These are phyloP conservation scores for Cataglyphis albicans DNA, from an alignment of 2,888 invertebrate species.

Conservation along the genomic window DNA sequence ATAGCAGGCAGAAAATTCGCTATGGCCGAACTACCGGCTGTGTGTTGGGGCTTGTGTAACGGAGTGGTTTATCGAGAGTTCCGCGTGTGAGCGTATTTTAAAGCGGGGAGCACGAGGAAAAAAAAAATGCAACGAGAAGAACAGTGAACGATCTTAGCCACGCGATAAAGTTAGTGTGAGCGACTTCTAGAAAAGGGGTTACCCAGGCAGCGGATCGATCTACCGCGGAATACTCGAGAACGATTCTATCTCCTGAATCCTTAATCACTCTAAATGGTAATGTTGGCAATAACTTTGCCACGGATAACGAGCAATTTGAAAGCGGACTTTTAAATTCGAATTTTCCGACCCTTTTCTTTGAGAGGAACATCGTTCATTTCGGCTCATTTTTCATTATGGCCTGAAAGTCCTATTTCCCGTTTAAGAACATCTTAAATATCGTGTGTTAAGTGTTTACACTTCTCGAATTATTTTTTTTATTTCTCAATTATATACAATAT, in stretches of 20 bases:
- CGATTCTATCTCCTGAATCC: constrained; percentile 68
- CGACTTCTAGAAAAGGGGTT: constrained; percentile 62
- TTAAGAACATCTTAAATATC: background rate
- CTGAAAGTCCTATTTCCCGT: background rate
- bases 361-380: constrained; percentile 22
- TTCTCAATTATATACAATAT: background rate
- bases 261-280: constrained; percentile 74
- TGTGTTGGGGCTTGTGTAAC: constrained; percentile 42
- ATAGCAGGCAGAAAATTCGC: constrained; percentile 56
- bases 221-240: constrained; percentile 65
- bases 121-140: constrained; percentile 43
- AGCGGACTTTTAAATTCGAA: constrained; percentile 66
- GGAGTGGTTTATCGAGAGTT: constrained; percentile 56
- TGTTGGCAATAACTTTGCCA: constrained; percentile 68
- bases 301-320: constrained; percentile 67
- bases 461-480: background rate
- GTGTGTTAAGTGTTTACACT: background rate
- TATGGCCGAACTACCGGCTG: constrained; percentile 12
- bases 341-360: constrained; percentile 25
- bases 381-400: constrained; percentile 27
- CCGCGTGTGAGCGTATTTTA: constrained; percentile 51
- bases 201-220: constrained; percentile 66
- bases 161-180: constrained; percentile 61
- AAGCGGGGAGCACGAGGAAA: constrained; percentile 24
- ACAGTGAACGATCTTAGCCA: constrained; percentile 60